Percentiles rank a stretch among this genome's conserved stretches.
Evolutionary conservation across 92 coral and sea anemone genomes (phyloP).

Genomic region (Micromussa lordhowensis): DNA sequence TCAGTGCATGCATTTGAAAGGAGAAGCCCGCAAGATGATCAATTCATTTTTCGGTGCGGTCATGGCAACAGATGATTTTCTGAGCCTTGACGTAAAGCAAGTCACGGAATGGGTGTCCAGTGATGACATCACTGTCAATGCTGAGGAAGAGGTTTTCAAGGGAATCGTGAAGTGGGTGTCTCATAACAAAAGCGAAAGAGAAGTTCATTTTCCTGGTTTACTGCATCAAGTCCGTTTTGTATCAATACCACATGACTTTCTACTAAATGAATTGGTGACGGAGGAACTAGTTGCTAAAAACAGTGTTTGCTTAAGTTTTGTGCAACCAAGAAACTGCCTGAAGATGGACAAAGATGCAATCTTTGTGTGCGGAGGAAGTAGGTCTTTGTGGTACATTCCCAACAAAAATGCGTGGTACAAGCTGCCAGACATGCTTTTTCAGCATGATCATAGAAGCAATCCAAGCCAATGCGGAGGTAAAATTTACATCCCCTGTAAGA

Average conservation of each 20-base stretch:
- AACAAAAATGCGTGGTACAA: not conserved
- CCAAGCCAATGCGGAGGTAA: not conserved
- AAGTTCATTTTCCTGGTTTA: not conserved
- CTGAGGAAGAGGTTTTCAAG: constrained; percentile 23
- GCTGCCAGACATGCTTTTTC: not conserved
- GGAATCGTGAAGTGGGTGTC: constrained; percentile 35
- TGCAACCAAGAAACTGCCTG: constrained; percentile 20
- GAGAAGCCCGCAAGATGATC: constrained; percentile 8
- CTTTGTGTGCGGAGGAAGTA: constrained; percentile 19
- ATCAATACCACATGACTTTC: constrained; percentile 12
- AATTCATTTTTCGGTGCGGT: not conserved
- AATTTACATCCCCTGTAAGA: not conserved
- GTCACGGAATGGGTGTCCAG: constrained; percentile 28
- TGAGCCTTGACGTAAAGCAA: not conserved
- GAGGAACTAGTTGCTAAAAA: not conserved
- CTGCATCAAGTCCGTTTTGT: constrained; percentile 4
- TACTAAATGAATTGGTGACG: not conserved
- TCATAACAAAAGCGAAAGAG: constrained; percentile 25
- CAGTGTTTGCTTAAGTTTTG: not conserved
- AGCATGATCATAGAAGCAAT: not conserved
- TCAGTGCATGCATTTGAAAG: not conserved
- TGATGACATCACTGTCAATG: constrained; percentile 8
- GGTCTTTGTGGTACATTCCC: constrained; percentile 6
- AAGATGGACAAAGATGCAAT: not conserved
- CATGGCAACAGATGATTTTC: constrained; percentile 18